Evolutionary conservation across 2,888 invertebrate genomes (phyloP).

Genomic region (Sarcophaga caerulescens): DNA sequence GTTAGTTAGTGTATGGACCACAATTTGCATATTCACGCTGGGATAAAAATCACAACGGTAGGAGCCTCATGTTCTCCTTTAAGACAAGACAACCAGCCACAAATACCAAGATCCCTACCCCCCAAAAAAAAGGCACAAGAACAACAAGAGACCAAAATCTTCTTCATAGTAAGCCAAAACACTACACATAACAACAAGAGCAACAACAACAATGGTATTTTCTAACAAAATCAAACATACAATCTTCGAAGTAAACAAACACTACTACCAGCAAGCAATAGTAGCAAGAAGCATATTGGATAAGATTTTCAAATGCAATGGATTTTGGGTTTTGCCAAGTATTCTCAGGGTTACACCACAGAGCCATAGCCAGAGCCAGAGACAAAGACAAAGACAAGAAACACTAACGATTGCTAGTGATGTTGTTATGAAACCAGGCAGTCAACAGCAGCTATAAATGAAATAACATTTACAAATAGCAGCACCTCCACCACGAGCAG

Average conservation of each 20-base stretch:
- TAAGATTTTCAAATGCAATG: slow-evolving; percentile 33
- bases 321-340: slow-evolving; percentile 13
- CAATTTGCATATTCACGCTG: slow-evolving; percentile 71
- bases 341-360: slow-evolving; percentile 32
- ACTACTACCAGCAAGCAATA: slow-evolving; percentile 19
- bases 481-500: slow-evolving; percentile 37
- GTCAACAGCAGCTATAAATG: slow-evolving; percentile 39
- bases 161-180: no score
- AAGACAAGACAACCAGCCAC: slow-evolving; percentile 62
- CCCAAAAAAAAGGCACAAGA: slow-evolving; percentile 1
- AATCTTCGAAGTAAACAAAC: slow-evolving; percentile 30
- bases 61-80: slow-evolving; percentile 62
- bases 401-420: slow-evolving; percentile 42
- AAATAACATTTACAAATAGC: slow-evolving; percentile 54
- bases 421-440: slow-evolving; percentile 34
- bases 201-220: not conserved
- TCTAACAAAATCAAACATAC: not conserved
- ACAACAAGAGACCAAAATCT: slow-evolving; percentile 28
- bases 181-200: not conserved
- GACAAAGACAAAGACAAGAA: slow-evolving; percentile 32
- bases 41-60: slow-evolving; percentile 68
- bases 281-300: slow-evolving; percentile 6
- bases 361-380: no score
- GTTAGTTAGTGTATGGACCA: slow-evolving; percentile 54
- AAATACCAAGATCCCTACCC: slow-evolving; percentile 9